Conservation (phyloP, 2,797 vertebrate genomes). For the Malurus leucopterus region DNA sequence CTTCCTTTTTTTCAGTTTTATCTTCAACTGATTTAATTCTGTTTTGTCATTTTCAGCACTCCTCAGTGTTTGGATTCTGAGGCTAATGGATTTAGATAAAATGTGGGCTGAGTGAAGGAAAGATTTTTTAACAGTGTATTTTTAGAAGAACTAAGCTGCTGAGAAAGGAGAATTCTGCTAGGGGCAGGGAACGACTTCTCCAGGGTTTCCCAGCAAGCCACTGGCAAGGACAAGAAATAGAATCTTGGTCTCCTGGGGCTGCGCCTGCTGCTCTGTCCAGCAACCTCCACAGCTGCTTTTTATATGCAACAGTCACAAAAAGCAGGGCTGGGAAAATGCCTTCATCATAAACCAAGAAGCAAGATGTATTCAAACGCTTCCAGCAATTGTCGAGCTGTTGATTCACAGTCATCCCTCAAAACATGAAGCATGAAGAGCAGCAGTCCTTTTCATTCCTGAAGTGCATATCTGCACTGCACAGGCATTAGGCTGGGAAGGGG, state of each 20-base stretch:
- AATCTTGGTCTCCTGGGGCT: not conserved
- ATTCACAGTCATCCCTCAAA: not conserved
- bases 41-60: not conserved
- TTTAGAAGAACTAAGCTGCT: not conserved
- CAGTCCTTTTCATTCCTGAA: not conserved
- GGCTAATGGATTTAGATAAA: not conserved
- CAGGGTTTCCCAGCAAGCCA: not conserved
- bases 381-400: not conserved
- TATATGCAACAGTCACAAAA: not conserved
- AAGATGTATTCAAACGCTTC: constrained; percentile 18
- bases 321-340: not conserved
- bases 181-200: not conserved
- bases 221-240: not conserved
- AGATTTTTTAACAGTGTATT: not conserved
- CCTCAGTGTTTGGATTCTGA: not conserved
- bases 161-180: not conserved
- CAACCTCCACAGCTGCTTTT: not conserved
- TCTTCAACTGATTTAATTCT: not conserved
- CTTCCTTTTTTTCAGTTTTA: not conserved
- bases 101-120: not conserved
- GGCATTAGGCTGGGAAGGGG: not conserved
- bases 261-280: not conserved
- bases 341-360: not conserved
- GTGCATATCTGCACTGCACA: not conserved
- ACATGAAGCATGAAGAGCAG: not conserved